Base-by-base conservation (phyloP, 2,888 invertebrate species). In the Strigamia maritima region DNA sequence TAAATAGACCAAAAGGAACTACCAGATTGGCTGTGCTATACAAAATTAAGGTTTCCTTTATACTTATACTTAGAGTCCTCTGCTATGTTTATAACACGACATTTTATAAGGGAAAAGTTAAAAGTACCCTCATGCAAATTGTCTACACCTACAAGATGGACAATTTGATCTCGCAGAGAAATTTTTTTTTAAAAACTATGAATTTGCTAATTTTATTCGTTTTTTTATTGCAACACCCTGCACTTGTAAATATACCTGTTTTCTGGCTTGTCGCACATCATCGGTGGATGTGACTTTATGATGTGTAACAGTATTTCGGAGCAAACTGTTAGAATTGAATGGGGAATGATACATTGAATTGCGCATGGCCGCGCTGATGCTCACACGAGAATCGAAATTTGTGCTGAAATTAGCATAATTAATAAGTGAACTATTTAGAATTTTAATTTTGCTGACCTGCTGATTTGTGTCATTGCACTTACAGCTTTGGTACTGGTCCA, bases 401-500 rank as follows among this genome's bases (percentile, higher is more conserved):
- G 26, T 75, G 75, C 75, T 75, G 19, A 79, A 31, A 31, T 31
- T 31, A 31, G 31, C 31, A 31, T 31, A 44, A 10, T 44, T 44
- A 44, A 44, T 14, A 44, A 44, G 40, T 44, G 40, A 44, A 44
- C 40, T 16, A 1, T 1, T 44, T 44, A 44, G 1, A 44, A 44
- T 44, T 44, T 44, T 10, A 44, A 16, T 44, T 44, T 44, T 44
- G 40, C 40, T 44, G 16, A 40, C 26, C 65, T 79, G 78, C 28
- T 81, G 79, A 83, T 81, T 60, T 82, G 77, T 12, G 86, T 86
- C 83, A 86, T 83, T 22, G 84, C 84, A 35, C 84, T 82, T 7
- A 87, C 84, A 24, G 85, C 84, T 76, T 84, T 83, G 10, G 86
- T 86, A 80, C 86, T 86, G 75, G 85, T 83, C 87, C 87, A 87